phyloP scores from a whole-genome alignment of 2,888 invertebrate species.

The Lordiphosa andalusiaca region DNA sequence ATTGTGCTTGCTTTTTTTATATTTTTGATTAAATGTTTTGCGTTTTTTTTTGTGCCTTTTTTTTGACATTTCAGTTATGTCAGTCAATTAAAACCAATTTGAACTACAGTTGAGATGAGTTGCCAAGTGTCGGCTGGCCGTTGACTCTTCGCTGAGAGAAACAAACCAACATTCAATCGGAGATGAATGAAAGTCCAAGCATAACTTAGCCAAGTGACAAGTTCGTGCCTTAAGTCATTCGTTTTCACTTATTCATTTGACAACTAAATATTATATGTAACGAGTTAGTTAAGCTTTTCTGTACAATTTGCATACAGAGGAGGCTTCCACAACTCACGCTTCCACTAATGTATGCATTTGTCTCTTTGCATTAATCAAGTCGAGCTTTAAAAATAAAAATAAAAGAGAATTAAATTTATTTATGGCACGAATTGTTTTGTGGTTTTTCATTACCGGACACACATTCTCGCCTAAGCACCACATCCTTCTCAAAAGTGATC shows the following conservation, averaged over 20 bases:
- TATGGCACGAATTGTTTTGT: constrained; percentile 42
- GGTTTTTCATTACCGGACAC: constrained; percentile 42
- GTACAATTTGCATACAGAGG: constrained; percentile 41
- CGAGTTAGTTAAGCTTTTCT: constrained; percentile 6
- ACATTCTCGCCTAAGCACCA: neutral
- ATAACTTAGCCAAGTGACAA: constrained; percentile 29
- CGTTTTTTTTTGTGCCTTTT: neutral
- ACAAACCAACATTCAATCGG: constrained; percentile 2
- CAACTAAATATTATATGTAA: constrained; percentile 26
- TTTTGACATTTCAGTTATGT: constrained; percentile 41
- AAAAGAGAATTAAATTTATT: constrained; percentile 30
- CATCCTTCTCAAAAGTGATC: neutral
- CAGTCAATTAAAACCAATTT: constrained; percentile 49
- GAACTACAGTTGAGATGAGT: constrained; percentile 36
- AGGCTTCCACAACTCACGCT: constrained; percentile 28
- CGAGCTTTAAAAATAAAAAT: constrained; percentile 12
- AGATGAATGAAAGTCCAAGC: constrained; percentile 33
- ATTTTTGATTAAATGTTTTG: constrained; percentile 2
- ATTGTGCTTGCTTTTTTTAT: constrained; percentile 55
- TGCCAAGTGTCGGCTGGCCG: constrained; percentile 11
- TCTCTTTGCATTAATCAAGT: constrained; percentile 26
- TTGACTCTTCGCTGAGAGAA: constrained; percentile 17
- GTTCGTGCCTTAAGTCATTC: constrained; percentile 65
- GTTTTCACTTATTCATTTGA: constrained; percentile 23
- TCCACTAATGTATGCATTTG: constrained; percentile 44